phyloP scores from a whole-genome alignment of 2,888 invertebrate species.

The Stictocephala bisonia region DNA sequence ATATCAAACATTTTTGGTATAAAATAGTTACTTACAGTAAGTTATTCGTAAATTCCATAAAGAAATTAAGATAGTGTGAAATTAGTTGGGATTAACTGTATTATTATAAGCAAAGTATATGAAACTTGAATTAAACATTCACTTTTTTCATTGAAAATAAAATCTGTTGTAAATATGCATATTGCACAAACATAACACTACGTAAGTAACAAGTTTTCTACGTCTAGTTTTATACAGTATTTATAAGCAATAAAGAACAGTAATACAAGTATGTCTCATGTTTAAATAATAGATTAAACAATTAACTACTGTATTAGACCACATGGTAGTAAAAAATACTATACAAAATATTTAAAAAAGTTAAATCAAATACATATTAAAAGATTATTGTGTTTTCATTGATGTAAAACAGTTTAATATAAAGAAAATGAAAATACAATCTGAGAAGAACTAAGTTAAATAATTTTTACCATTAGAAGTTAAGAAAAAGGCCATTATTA shows the following conservation, averaged over 20 bases:
- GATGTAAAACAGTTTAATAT: not conserved
- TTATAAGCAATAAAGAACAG: no score
- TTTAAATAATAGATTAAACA: no score
- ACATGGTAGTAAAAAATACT: no score
- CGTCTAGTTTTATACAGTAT: not conserved
- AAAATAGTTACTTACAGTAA: constrained; percentile 13
- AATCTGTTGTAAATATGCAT: no score
- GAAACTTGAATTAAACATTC: no score
- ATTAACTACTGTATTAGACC: no score
- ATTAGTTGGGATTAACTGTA: not conserved
- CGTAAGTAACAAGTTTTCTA: not conserved
- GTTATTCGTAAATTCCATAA: not conserved
- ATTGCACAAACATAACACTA: constrained; percentile 10
- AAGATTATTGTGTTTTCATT: not conserved
- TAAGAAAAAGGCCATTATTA: not conserved
- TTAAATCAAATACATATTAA: not conserved
- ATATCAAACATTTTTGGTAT: constrained; percentile 6
- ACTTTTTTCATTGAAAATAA: no score
- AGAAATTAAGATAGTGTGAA: not conserved
- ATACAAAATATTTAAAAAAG: constrained; percentile 6
- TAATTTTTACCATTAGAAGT: not conserved
- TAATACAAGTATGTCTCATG: no score
- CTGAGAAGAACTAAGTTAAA: constrained; percentile 1
- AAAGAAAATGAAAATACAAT: not conserved
- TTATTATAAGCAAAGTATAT: no score